Percentiles rank a stretch among this genome's conserved stretches.
Conservation (phyloP, 2,888 invertebrate genomes). For the Pseudoips prasinana region DNA sequence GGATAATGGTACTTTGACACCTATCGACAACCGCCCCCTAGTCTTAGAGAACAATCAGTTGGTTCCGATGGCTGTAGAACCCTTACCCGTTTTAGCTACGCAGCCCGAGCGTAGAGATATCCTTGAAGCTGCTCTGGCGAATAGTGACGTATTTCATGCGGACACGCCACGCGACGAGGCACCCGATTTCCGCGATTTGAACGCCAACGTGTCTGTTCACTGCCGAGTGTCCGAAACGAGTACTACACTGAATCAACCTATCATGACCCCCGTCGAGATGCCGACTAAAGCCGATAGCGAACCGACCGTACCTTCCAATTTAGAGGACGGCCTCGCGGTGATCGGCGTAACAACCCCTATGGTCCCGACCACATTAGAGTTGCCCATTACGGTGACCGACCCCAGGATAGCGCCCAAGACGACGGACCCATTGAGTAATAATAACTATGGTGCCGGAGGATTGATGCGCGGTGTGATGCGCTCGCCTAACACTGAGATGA, state of each 20-base stretch:
- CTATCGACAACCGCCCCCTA: slow-evolving; percentile 86
- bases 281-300: slow-evolving; percentile 78
- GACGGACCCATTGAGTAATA: slow-evolving; percentile 60
- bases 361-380: slow-evolving; percentile 86
- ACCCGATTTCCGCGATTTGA: slow-evolving; percentile 82
- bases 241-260: slow-evolving; percentile 88
- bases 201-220: slow-evolving; percentile 79
- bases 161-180: slow-evolving; percentile 78
- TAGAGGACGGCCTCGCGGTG: slow-evolving; percentile 82
- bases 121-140: slow-evolving; percentile 88
- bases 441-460: slow-evolving; percentile 48
- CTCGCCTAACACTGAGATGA: slow-evolving; percentile 63
- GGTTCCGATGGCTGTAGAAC: slow-evolving; percentile 66
- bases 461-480: slow-evolving; percentile 45
- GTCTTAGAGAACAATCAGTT: slow-evolving; percentile 75
- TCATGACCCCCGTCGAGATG: slow-evolving; percentile 91
- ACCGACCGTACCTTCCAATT: slow-evolving; percentile 51
- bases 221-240: slow-evolving; percentile 89
- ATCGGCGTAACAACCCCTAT: slow-evolving; percentile 80
- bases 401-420: slow-evolving; percentile 84
- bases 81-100: slow-evolving; percentile 45
- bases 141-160: slow-evolving; percentile 87
- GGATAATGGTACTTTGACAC: slow-evolving; percentile 86
- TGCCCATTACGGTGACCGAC: slow-evolving; percentile 90
- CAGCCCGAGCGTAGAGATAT: slow-evolving; percentile 85